These are phyloP conservation scores for Phyllotreta striolata DNA, from an alignment of 2,888 invertebrate species.

Conservation along the genomic window DNA sequence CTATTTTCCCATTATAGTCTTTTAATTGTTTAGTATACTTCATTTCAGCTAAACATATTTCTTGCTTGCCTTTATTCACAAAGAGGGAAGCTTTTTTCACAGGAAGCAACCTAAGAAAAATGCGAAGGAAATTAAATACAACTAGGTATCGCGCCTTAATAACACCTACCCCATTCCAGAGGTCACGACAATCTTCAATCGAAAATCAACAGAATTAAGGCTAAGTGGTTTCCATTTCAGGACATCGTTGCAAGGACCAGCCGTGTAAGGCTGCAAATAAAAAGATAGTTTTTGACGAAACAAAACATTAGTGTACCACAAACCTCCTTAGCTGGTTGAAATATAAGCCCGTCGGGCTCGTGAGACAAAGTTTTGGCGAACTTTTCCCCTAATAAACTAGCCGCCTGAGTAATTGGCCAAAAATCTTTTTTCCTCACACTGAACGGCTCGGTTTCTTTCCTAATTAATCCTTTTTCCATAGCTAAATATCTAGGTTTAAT, in stretches of 20 bases:
- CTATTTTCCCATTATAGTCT: slow-evolving; percentile 88
- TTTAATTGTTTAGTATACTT: slow-evolving; percentile 81
- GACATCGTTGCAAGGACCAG: slow-evolving; percentile 84
- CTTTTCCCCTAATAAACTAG: slow-evolving; percentile 78
- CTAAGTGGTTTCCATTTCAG: slow-evolving; percentile 97
- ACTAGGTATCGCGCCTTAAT: background rate
- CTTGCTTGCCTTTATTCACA: slow-evolving; percentile 71
- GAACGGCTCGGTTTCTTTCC: slow-evolving; percentile 84
- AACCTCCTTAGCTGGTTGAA: slow-evolving; percentile 85
- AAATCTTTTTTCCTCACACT: slow-evolving; percentile 91
- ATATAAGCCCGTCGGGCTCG: slow-evolving; percentile 97
- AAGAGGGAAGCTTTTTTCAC: slow-evolving; percentile 73
- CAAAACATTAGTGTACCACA: slow-evolving; percentile 59
- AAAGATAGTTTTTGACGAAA: slow-evolving; percentile 45
- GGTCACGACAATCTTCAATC: slow-evolving; percentile 79
- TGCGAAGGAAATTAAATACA: slow-evolving; percentile 10
- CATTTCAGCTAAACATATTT: slow-evolving; percentile 75
- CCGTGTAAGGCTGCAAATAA: slow-evolving; percentile 73
- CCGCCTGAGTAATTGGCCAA: slow-evolving; percentile 81
- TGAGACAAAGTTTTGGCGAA: slow-evolving; percentile 87
- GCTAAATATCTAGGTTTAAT: slow-evolving; percentile 77
- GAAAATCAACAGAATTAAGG: slow-evolving; percentile 96
- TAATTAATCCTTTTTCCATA: slow-evolving; percentile 78
- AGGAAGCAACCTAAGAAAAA: slow-evolving; percentile 46
- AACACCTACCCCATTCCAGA: slow-evolving; percentile 73